Conservation (phyloP, 2,797 vertebrate species). For the Anabacerthia variegaticeps region DNA sequence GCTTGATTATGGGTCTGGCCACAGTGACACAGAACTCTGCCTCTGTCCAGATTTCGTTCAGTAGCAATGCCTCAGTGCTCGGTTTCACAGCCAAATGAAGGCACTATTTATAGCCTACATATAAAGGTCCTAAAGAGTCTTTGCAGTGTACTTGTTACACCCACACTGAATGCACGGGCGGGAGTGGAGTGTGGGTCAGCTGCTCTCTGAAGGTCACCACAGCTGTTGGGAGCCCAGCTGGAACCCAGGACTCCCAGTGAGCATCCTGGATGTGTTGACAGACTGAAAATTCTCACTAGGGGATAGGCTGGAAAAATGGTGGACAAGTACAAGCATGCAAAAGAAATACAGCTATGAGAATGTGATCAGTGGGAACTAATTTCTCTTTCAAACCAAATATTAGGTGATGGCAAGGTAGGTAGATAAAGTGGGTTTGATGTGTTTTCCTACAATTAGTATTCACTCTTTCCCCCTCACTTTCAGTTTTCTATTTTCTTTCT, state of each 20-base stretch:
- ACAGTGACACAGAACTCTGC: not conserved
- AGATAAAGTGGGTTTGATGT: not conserved
- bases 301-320: not conserved
- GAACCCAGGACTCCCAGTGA: not conserved
- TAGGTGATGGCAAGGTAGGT: not conserved
- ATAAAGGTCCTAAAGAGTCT: not conserved
- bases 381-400: not conserved
- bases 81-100: not conserved
- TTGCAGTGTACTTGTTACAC: not conserved
- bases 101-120: not conserved
- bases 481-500: not conserved
- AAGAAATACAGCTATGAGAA: not conserved
- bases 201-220: not conserved
- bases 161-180: rapidly evolving
- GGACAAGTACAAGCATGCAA: not conserved
- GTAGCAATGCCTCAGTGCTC: not conserved
- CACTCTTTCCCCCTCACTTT: rapidly evolving
- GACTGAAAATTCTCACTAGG: not conserved
- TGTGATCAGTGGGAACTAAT: not conserved
- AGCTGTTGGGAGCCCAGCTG: not conserved
- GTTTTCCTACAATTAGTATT: not conserved
- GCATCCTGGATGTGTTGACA: not conserved
- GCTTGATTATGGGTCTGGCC: not conserved
- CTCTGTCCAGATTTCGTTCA: not conserved
- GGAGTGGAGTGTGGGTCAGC: not conserved